Base-by-base conservation (phyloP, 2,888 invertebrate genomes). In the Drosophila subsilvestris region DNA sequence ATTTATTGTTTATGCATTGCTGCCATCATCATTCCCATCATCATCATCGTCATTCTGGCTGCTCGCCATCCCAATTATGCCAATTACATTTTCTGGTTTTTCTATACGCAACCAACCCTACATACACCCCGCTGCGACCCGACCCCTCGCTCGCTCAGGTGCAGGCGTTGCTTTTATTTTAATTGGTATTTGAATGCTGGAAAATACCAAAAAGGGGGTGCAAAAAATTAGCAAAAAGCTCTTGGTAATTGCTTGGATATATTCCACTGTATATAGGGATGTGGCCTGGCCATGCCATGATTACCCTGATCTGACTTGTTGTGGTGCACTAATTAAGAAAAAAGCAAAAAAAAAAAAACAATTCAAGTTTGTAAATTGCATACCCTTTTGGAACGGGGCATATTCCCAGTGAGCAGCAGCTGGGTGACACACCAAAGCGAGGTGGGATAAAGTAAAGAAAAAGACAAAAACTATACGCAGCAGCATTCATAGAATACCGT, bases 1-100 rank as follows among this genome's bases (percentile, higher is more conserved):
- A 81, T 87, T 85, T 82, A 87, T 82, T 87, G 82, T 85, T 81
- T 81, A 81, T 81, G 84, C 85, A 82, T 84, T 71, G 82, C n/a
- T 44, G 57, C 43, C 22, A 63, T 45, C 37, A 55, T 45, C 57
- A 69, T 63, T 66, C 75, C 65, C 63, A 71, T 56, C 20, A 22
- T 55, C 29, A 75, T 68, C 27, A 42, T 54, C 42, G 20, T 47
- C 17, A 53, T 37, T 57, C 45, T 54, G 45, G 37, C 32, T 55
- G 50, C 27, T 48, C 43, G 63, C 63, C 88, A 76, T 82, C 82
- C 70, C 86, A 88, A 75, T 86, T 84, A 81, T 74, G 79, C 76
- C 69, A 75, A 74, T 74, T 81, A 55, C 27, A 45, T 49, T 58
- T 32, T 42, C 37, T 2, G 14, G n/a, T 37, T 37, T 37, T 37